Conservation (phyloP, 2,113 vertebrate genomes). For the Tupaia chinensis region DNA sequence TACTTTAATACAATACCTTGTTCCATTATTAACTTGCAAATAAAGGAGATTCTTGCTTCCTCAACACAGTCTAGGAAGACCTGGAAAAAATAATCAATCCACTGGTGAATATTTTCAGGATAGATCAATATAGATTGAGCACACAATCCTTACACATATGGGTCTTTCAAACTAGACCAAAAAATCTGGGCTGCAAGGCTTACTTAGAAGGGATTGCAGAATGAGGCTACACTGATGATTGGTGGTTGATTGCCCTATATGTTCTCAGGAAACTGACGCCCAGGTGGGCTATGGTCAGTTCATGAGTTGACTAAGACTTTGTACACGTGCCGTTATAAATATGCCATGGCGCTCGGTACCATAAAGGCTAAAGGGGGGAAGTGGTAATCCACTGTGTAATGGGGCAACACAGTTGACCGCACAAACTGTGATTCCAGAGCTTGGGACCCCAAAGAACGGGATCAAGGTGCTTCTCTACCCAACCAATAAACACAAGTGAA, state of each 20-base stretch:
- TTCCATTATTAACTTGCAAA: background rate
- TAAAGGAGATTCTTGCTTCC: background rate
- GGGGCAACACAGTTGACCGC: no score
- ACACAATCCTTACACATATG: background rate
- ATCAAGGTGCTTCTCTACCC: background rate
- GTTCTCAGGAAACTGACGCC: background rate
- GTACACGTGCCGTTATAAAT: background rate
- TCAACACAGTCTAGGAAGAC: background rate
- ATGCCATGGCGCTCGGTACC: background rate
- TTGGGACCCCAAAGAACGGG: rapidly evolving
- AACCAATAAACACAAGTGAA: background rate
- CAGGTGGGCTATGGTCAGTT: background rate
- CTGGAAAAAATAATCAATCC: background rate
- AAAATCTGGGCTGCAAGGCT: background rate
- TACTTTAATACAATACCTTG: background rate
- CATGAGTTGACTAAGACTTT: background rate
- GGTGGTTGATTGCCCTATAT: background rate
- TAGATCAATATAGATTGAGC: background rate
- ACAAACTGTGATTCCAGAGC: no score
- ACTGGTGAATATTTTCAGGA: background rate
- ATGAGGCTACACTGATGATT: background rate
- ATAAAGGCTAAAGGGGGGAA: background rate
- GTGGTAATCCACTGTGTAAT: no score
- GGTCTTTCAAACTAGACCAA: background rate
- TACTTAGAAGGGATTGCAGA: background rate